Percentiles rank a stretch among this genome's conserved stretches.
These are phyloP conservation scores for Ptyas mucosa DNA, from an alignment of 2,113 vertebrate species.

Conservation along the genomic window DNA sequence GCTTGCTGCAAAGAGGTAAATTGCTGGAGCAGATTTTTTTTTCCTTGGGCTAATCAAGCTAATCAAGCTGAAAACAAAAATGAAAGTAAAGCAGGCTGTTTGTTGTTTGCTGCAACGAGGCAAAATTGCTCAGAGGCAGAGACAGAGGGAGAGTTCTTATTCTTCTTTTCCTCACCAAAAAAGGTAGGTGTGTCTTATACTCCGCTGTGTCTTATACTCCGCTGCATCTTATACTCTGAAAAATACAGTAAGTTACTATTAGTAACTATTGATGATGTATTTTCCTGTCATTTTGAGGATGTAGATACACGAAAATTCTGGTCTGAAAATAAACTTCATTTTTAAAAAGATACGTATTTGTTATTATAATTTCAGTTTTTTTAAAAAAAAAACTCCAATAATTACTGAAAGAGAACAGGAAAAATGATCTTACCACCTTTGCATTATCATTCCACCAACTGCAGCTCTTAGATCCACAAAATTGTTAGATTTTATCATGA, in stretches of 20 bases:
- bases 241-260: background rate
- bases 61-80: too few species aligned
- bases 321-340: background rate
- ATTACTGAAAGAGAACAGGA: background rate
- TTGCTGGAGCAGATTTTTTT: too few species aligned
- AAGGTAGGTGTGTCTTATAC: too few species aligned
- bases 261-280: background rate
- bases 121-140: too few species aligned
- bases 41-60: too few species aligned
- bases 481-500: background rate
- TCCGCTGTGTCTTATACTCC: too few species aligned
- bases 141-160: too few species aligned
- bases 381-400: background rate
- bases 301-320: background rate
- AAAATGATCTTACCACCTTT: background rate
- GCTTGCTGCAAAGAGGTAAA: too few species aligned
- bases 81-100: too few species aligned
- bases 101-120: too few species aligned
- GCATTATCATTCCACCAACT: background rate
- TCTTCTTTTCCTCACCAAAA: too few species aligned
- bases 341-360: background rate
- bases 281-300: background rate
- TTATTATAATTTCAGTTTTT: background rate
- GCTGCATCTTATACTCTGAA: too few species aligned
- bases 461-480: background rate